Evolutionary conservation across 1,140 invertebrate genomes (phyloP).

Genomic region (Muscidifurax raptorellus): DNA sequence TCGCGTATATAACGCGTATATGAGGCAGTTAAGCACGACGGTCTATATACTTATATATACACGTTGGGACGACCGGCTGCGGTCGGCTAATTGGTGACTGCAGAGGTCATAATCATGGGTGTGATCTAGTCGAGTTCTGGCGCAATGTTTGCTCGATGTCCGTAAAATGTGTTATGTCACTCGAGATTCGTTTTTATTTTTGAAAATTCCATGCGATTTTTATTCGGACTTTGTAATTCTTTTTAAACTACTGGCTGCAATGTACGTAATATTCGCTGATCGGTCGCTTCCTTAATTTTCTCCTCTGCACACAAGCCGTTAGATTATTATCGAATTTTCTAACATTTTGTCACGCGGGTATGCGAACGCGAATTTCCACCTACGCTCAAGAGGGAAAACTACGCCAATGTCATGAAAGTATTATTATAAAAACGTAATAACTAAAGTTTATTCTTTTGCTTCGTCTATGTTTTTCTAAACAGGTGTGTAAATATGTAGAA

Average conservation of each 20-base stretch:
- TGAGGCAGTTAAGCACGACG: background rate
- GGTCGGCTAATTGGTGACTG: slow-evolving; percentile 59
- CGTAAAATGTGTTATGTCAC: background rate
- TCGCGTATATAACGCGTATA: background rate
- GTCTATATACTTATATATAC: background rate
- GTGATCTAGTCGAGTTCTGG: slow-evolving; percentile 52
- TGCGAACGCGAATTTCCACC: too few relatives aligned
- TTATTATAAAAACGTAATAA: too few relatives aligned
- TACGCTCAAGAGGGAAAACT: too few relatives aligned
- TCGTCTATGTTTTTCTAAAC: too few relatives aligned
- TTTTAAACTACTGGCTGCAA: too few relatives aligned
- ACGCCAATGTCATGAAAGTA: too few relatives aligned
- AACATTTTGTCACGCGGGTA: too few relatives aligned
- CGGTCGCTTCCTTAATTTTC: background rate
- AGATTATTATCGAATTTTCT: too few relatives aligned
- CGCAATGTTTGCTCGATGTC: background rate
- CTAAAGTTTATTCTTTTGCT: too few relatives aligned
- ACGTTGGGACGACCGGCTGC: background rate
- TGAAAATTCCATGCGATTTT: background rate
- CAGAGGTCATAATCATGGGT: slow-evolving; percentile 68
- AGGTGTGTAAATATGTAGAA: too few relatives aligned
- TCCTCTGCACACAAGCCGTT: background rate
- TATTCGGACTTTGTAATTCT: background rate
- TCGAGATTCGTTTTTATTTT: background rate
- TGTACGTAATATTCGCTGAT: background rate